Evolutionary conservation across 1,140 invertebrate genomes (phyloP).

Genomic region (Paralvinella palmiformis): DNA sequence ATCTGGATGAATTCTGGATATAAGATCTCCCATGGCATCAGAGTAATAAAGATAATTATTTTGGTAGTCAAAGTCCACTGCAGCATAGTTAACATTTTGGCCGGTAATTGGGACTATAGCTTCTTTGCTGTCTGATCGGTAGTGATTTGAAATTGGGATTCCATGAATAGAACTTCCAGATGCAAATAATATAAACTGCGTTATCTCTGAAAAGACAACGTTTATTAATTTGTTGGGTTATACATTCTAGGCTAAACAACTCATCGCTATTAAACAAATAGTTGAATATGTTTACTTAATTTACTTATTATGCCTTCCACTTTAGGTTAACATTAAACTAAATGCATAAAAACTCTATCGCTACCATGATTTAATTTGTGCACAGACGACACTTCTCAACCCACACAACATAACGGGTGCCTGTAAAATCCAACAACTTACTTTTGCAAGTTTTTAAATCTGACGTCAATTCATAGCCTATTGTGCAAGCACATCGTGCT

Average conservation of each 20-base stretch:
- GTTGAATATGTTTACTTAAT: too few species aligned
- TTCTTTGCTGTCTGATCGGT: conserved; percentile 68
- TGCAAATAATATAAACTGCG: conserved; percentile 93
- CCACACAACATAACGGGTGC: not conserved
- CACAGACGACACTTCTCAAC: not conserved
- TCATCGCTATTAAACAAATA: too few species aligned
- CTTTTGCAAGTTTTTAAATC: conserved; percentile 77
- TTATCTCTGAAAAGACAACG: conserved; percentile 61
- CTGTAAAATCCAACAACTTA: conserved; percentile 40
- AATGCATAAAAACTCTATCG: too few species aligned
- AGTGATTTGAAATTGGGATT: conserved; percentile 73
- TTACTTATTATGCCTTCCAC: too few species aligned
- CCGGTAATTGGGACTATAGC: conserved; percentile 79
- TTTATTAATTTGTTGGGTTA: too few species aligned
- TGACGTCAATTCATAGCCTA: conserved; percentile 71
- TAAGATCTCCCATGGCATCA: conserved; percentile 93
- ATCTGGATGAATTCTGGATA: conserved; percentile 83
- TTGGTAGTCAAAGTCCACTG: conserved; percentile 87
- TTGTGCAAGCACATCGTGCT: conserved; percentile 88
- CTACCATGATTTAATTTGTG: too few species aligned
- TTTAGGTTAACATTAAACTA: too few species aligned
- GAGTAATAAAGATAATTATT: conserved; percentile 94
- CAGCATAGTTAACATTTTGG: conserved; percentile 72
- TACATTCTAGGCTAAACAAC: too few species aligned
- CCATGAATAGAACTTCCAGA: conserved; percentile 96